Evolutionary conservation across 2,888 invertebrate genomes (phyloP), one percentile per base, ranked within the genome.

Genomic region (Leucozona laternaria): DNA sequence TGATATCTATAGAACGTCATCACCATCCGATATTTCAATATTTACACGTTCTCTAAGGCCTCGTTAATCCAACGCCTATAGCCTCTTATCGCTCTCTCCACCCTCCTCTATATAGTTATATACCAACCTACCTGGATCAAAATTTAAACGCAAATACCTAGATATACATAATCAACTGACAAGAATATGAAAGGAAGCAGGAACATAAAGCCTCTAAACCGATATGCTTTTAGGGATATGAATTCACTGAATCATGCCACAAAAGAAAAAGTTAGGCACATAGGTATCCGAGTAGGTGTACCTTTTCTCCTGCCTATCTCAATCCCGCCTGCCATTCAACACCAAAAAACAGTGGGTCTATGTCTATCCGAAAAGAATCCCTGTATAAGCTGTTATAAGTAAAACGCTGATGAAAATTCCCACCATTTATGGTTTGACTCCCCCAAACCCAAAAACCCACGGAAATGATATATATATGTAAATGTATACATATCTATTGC

Each of bases 141-240:
- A 82, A 70, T 79, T 79, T 79, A 70, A 79, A 62, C 79, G 70
- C 79, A 83, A 83, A 83, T 83, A 83, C 68, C 83, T 45, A 83
- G 79, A 79, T 62, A 79, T 62, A 79, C 68, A 75, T 79, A 79
- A 83, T 79, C 68, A 83, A 83, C 83, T 83, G 79, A 83, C 68
- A 83, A 79, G 79, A 57, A 73, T 75, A 60, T 64, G 55, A 60
- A 83, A 75, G 37, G 53, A 25, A 25, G 60, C 48, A 45, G 40
- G 50, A 68, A 45, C 55, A 79, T 62, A 68, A 73, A 73, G 79
- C 45, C 40, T 70, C 62, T 70, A 73, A 83, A 62, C 68, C 72
- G 73, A 79, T 78, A 82, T 57, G 81, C 71, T 82, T 82, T 82
- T 58, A 72, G 81, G 58, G 72, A 82, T 78, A 71, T 72, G 72